Evolutionary conservation across 2,888 invertebrate species (phyloP).

Genomic region (Gymnosoma rotundatum): DNA sequence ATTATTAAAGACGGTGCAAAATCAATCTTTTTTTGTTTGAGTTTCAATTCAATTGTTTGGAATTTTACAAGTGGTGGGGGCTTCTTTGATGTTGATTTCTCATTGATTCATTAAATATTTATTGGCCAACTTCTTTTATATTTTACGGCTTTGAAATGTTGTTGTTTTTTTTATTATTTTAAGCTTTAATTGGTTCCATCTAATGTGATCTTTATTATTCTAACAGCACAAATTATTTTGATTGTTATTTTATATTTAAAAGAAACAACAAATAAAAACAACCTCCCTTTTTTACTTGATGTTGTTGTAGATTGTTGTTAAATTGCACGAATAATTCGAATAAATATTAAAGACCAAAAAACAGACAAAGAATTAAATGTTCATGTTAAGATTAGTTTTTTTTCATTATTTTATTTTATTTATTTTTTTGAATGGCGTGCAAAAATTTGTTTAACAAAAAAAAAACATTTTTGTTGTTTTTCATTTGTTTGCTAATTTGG

Average conservation of each 20-base stretch:
- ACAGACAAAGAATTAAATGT: conserved; percentile 5
- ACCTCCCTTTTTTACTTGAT: neutral
- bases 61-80: neutral
- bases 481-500: conserved; percentile 40
- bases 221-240: conserved; percentile 32
- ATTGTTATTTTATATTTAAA: neutral
- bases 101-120: neutral
- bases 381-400: conserved; percentile 1
- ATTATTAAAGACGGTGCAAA: conserved; percentile 7
- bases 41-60: neutral
- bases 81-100: conserved; percentile 6
- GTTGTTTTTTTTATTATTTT: neutral
- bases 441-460: conserved; percentile 62
- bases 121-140: neutral
- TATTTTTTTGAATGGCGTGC: conserved; percentile 60
- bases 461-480: neutral
- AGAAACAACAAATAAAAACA: neutral
- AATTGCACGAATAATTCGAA: conserved; percentile 41
- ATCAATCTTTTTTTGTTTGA: neutral
- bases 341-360: conserved; percentile 25
- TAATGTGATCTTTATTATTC: conserved; percentile 52
- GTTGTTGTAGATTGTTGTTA: conserved; percentile 12
- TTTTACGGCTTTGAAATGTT: conserved; percentile 49
- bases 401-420: neutral
- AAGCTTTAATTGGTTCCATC: conserved; percentile 36